These are phyloP conservation scores for Leptogaster cylindrica DNA, from an alignment of 2,888 invertebrate species.

Conservation along the genomic window DNA sequence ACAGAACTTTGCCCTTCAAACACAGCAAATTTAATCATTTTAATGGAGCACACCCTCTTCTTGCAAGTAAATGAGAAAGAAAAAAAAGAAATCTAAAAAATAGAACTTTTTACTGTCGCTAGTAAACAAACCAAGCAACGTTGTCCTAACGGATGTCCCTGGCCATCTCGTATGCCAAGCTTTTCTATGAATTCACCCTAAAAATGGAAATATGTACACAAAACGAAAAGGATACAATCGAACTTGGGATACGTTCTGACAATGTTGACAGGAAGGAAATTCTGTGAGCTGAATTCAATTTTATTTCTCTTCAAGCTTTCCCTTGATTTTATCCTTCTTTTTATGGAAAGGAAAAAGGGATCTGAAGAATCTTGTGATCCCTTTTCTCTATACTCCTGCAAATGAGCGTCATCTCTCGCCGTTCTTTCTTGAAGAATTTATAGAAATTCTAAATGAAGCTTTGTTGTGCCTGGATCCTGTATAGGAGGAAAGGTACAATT, in stretches of 20 bases:
- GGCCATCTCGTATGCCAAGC: conserved; percentile 1
- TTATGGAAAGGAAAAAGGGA: conserved; percentile 20
- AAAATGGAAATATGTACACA: conserved; percentile 47
- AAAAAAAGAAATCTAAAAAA: background rate
- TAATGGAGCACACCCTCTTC: conserved; percentile 47
- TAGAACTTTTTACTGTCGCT: conserved; percentile 29
- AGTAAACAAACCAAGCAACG: conserved; percentile 15
- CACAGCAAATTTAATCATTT: conserved; percentile 48
- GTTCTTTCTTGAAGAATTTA: conserved; percentile 42
- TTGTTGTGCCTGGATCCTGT: conserved; percentile 39
- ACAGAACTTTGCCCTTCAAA: too few relatives aligned
- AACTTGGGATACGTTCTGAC: conserved; percentile 46
- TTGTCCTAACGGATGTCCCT: background rate
- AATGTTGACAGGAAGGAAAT: conserved; percentile 47
- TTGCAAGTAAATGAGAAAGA: conserved; percentile 22
- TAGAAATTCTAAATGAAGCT: conserved; percentile 46
- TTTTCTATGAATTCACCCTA: conserved; percentile 35
- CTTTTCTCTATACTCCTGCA: conserved; percentile 39
- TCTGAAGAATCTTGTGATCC: conserved; percentile 39
- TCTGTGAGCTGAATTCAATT: conserved; percentile 47
- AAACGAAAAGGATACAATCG: conserved; percentile 47
- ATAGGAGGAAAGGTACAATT: background rate
- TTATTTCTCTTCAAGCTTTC: conserved; percentile 44
- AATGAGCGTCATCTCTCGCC: conserved; percentile 43
- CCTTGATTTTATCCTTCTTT: conserved; percentile 6